Conservation (phyloP, 2,888 invertebrate species). For the Papilio elwesi region DNA sequence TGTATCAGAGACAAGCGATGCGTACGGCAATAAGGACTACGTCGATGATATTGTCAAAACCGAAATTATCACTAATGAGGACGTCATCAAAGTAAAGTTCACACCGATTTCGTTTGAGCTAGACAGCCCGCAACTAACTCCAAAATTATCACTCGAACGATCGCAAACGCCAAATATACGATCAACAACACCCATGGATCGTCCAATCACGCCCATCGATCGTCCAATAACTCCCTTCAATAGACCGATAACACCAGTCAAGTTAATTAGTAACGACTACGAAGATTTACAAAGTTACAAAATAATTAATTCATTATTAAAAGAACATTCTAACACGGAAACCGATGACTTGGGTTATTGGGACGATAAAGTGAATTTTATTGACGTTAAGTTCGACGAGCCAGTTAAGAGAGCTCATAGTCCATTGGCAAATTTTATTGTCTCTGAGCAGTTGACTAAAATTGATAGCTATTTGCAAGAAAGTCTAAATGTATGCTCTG, state of each 20-base stretch:
- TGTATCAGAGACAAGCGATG: constrained; percentile 50
- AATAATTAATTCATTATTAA: constrained; percentile 74
- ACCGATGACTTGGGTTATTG: constrained; percentile 35
- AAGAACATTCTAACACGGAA: constrained; percentile 61
- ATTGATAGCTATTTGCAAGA: constrained; percentile 77
- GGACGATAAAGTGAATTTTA: constrained; percentile 44
- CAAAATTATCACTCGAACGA: constrained; percentile 41
- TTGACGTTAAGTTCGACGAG: constrained; percentile 49
- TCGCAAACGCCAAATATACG: constrained; percentile 48
- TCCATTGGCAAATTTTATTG: constrained; percentile 67
- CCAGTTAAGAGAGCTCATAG: constrained; percentile 57
- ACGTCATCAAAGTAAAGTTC: constrained; percentile 76
- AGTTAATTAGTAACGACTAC: constrained; percentile 68
- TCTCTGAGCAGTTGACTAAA: constrained; percentile 74
- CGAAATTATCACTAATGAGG: constrained; percentile 77
- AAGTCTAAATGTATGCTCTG: constrained; percentile 69
- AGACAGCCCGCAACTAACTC: constrained; percentile 59
- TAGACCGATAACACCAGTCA: constrained; percentile 56
- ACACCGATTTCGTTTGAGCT: constrained; percentile 73
- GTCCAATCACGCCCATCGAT: constrained; percentile 1
- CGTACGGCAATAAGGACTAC: constrained; percentile 64
- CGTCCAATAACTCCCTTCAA: constrained; percentile 44
- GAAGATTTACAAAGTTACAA: constrained; percentile 78
- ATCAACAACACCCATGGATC: constrained; percentile 50
- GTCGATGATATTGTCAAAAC: constrained; percentile 75